phyloP scores from a whole-genome alignment of 37 sponge, comb jelly and placozoan genomes.

The Agelas oroides region DNA sequence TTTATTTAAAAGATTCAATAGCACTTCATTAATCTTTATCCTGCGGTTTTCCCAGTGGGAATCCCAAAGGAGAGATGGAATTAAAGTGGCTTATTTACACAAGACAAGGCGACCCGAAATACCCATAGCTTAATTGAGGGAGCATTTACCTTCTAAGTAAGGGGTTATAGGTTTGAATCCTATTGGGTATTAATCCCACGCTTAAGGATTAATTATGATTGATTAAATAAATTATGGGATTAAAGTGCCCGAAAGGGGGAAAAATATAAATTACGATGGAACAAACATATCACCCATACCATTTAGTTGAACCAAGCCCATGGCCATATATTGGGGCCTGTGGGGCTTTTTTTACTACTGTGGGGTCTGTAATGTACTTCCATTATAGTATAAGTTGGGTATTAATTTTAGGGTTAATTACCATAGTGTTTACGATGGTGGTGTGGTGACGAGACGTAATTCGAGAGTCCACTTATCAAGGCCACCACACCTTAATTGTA shows the following conservation, averaged over 20 bases:
- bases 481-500: conserved; percentile 76
- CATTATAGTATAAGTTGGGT: conserved; percentile 77
- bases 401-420: conserved; percentile 67
- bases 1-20: conserved; percentile 75
- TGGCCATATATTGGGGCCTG: conserved; percentile 79
- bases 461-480: conserved; percentile 79
- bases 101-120: too few relatives aligned
- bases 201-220: too few relatives aligned
- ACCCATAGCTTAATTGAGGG: conserved; percentile 65
- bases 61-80: too few relatives aligned
- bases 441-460: conserved; percentile 84
- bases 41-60: too few relatives aligned
- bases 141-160: conserved; percentile 82
- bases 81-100: too few relatives aligned
- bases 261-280: conserved; percentile 52
- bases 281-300: conserved; percentile 80
- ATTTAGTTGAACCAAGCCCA: conserved; percentile 85
- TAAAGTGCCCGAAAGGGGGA: too few relatives aligned
- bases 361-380: conserved; percentile 80
- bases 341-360: conserved; percentile 76
- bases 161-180: conserved; percentile 79
- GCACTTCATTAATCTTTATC: conserved; percentile 59
- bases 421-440: conserved; percentile 69
- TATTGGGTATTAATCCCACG: conserved; percentile 47
- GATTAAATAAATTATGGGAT: too few relatives aligned